Evolutionary conservation across 2,797 vertebrate genomes (phyloP).

Genomic region (Botia almorhae): DNA sequence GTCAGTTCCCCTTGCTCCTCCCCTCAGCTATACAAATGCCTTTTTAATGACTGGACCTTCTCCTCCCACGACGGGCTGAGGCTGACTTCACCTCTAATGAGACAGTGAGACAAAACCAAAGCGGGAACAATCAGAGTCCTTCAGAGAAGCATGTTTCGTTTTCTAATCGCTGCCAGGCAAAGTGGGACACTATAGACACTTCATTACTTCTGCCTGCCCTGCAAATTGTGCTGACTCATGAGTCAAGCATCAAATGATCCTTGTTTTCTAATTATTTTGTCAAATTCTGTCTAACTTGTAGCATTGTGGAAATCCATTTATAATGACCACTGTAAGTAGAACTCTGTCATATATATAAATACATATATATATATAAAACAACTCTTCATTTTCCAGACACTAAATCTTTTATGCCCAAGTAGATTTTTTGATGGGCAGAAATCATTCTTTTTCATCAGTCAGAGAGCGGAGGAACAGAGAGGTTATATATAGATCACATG

Average conservation of each 20-base stretch:
- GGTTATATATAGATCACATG: slow-evolving; percentile 48
- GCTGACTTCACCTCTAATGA: slow-evolving; percentile 69
- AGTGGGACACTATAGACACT: slow-evolving; percentile 9
- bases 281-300: slow-evolving; percentile 66
- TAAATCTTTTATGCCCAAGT: background rate
- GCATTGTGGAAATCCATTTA: background rate
- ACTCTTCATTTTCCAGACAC: background rate
- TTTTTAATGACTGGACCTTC: slow-evolving; percentile 63
- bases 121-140: slow-evolving; percentile 67
- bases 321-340: background rate
- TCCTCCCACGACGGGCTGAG: slow-evolving; percentile 64
- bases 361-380: no score
- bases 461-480: slow-evolving; percentile 1
- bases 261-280: slow-evolving; percentile 56
- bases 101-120: slow-evolving; percentile 72
- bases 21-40: slow-evolving; percentile 62
- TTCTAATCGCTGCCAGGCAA: slow-evolving; percentile 1
- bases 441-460: slow-evolving; percentile 7
- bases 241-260: slow-evolving; percentile 65
- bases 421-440: slow-evolving; percentile 2
- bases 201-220: background rate
- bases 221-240: slow-evolving; percentile 65
- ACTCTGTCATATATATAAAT: no score
- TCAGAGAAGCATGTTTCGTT: slow-evolving; percentile 12
- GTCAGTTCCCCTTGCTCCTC: slow-evolving; percentile 6